phyloP scores from a whole-genome alignment of 1,140 invertebrate species.

The Drosophila aff. region DNA sequence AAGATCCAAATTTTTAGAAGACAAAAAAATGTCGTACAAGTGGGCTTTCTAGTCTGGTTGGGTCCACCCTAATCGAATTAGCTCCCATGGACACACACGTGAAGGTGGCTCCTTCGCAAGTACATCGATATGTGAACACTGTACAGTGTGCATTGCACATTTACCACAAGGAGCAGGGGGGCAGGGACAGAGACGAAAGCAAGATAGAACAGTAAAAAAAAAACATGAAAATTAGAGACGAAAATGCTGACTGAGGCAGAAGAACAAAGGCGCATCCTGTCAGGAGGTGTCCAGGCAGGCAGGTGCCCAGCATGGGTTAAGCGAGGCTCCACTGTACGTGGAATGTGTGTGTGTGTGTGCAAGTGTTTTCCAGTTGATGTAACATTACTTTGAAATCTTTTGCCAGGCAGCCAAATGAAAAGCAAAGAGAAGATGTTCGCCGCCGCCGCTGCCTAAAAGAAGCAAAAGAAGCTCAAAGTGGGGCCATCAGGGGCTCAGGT shows the following conservation, averaged over 20 bases:
- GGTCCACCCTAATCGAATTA: constrained; percentile 16
- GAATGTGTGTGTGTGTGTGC: constrained; percentile 29
- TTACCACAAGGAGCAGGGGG: neutral
- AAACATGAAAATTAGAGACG: constrained; percentile 29
- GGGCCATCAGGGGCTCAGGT: neutral
- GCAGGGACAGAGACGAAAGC: neutral
- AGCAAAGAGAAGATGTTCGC: constrained; percentile 78
- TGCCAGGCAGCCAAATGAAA: constrained; percentile 74
- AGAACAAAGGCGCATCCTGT: constrained; percentile 72
- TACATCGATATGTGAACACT: constrained; percentile 52
- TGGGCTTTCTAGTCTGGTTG: neutral
- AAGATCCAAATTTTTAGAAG: neutral
- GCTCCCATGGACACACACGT: neutral
- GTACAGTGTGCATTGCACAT: constrained; percentile 12
- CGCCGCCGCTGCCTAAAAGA: constrained; percentile 35
- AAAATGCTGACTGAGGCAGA: constrained; percentile 78
- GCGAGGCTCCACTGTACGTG: constrained; percentile 28
- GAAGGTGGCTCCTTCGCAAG: constrained; percentile 9
- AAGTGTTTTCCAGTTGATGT: constrained; percentile 83
- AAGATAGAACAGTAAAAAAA: constrained; percentile 8
- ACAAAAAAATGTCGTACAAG: neutral
- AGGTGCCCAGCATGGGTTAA: constrained; percentile 30
- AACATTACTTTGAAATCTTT: constrained; percentile 84
- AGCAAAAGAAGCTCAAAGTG: constrained; percentile 21
- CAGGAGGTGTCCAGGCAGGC: constrained; percentile 45